These are phyloP conservation scores for Vidua macroura DNA, from an alignment of 2,113 vertebrate species.

Conservation along the genomic window DNA sequence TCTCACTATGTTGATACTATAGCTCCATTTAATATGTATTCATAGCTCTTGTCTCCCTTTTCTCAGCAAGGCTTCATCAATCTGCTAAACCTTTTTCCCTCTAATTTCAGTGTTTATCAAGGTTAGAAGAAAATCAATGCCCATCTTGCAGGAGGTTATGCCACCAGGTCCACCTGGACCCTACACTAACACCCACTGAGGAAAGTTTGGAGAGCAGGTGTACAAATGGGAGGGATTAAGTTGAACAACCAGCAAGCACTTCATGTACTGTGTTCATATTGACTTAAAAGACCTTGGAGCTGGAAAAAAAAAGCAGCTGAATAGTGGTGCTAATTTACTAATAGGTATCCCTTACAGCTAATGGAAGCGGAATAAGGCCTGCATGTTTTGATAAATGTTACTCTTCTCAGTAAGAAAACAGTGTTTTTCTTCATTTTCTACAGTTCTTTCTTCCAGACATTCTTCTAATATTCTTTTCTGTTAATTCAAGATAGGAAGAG, in stretches of 20 bases:
- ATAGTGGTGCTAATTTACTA: neutral
- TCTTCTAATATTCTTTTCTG: neutral
- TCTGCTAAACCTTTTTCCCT: neutral
- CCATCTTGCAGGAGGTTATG: neutral
- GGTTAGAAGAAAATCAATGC: neutral
- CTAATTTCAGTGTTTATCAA: neutral
- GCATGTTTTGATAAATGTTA: neutral
- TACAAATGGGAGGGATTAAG: neutral
- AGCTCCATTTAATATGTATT: neutral
- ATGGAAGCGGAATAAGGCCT: neutral
- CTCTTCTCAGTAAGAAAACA: neutral
- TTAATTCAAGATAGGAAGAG: neutral
- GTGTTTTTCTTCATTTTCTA: neutral
- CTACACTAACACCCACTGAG: rapidly evolving
- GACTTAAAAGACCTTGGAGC: neutral
- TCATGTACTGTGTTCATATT: neutral
- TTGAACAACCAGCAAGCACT: neutral
- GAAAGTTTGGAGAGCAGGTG: neutral
- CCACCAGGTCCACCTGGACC: neutral
- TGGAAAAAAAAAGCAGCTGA: neutral
- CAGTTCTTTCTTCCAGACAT: neutral
- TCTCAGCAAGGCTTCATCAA: neutral
- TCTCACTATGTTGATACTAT: neutral
- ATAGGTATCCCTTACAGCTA: neutral
- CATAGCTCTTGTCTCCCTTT: neutral